Base-by-base conservation (phyloP, 1,140 invertebrate genomes). In the Spodoptera litura region DNA sequence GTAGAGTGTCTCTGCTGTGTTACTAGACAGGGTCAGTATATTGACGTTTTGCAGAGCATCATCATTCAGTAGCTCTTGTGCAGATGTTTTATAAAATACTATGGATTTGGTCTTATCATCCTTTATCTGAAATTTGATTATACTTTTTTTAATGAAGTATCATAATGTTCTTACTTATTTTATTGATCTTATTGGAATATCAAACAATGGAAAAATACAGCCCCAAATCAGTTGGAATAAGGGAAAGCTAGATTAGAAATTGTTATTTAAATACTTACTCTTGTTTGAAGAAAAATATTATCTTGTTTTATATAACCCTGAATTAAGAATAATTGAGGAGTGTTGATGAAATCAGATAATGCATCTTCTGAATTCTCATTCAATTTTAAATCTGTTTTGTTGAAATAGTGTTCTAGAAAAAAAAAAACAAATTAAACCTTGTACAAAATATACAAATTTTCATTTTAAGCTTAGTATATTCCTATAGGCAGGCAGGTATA, bases 81-180 rank as follows among this genome's bases (percentile, higher is more conserved):
- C 74, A 15, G 80, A 58, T 11, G 81, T 88, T 85, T 94, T 94
- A 59, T 92, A 94, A 83, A 94, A 94, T 79, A 93, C 81, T 25
- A 94, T 87, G 4, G 88, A 90, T 71, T 89, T 91, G 11, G 85
- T 83, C 73, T 83, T 78, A 64, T 83, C 79, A 73, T 78, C 80
- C 78, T 89, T 81, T 35, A 94, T 87, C 93, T 94, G 71, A 78
- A 90, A 91, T 61, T 78, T n/a, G 64, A 78, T 25, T 66, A 20
- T 20, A 31, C 31, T 31, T 31, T 31, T 31, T 31, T 31, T 4
- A 31, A 31, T 31, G 3, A 31, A 31, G 1, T 20, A 20, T 20
- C 20, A 20, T 20, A 20, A 20, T 20, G 20, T 20, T 20, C 0
- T 20, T 20, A 20, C 20, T 5, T 31, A 31, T 31, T 31, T 31